These are phyloP conservation scores for Porites lobata DNA, from an alignment of 92 coral and sea anemone genomes.

Conservation along the genomic window DNA sequence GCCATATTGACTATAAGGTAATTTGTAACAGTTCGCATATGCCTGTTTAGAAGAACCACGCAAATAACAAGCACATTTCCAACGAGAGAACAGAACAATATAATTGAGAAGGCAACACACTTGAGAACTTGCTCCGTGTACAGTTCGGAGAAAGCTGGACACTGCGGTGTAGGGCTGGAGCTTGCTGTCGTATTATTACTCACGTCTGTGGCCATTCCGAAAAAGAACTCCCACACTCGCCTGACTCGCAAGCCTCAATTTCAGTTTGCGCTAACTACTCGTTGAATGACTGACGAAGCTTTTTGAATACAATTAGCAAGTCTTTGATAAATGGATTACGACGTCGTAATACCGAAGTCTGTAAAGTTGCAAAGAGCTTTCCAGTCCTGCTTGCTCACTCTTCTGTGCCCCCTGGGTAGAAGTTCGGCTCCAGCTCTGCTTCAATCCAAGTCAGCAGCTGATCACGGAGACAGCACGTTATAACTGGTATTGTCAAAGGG, in stretches of 20 bases:
- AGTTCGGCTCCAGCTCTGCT: neutral
- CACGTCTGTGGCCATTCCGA: neutral
- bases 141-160: neutral
- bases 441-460: neutral
- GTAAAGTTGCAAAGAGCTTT: neutral
- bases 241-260: neutral
- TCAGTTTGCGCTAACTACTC: neutral
- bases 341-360: slow-evolving; percentile 22
- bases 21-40: slow-evolving; percentile 89
- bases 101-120: slow-evolving; percentile 60
- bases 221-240: too few relatives aligned
- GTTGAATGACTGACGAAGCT: slow-evolving; percentile 12
- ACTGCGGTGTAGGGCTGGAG: neutral
- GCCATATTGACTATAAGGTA: slow-evolving; percentile 92
- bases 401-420: neutral
- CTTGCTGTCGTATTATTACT: neutral
- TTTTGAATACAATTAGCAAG: slow-evolving; percentile 31
- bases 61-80: slow-evolving; percentile 82
- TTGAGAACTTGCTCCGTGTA: slow-evolving; percentile 42
- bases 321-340: slow-evolving; percentile 41
- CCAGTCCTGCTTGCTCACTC: neutral
- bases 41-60: slow-evolving; percentile 76
- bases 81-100: slow-evolving; percentile 62
- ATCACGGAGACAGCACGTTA: neutral
- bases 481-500: neutral